Evolutionary conservation across 1,140 invertebrate genomes (phyloP).

Genomic region (Thalassaphorura encarpata): DNA sequence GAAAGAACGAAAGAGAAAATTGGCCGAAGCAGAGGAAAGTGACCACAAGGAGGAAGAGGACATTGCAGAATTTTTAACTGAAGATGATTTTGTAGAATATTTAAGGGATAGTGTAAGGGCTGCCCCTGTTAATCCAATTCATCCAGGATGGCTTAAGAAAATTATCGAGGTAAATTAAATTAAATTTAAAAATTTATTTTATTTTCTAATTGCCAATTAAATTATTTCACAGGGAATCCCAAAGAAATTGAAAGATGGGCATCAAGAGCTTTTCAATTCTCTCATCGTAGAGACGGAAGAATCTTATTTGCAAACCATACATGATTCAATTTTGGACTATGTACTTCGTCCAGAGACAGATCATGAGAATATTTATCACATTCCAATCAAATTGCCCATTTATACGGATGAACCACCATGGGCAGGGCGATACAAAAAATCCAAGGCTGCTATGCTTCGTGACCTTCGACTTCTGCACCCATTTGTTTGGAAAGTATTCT

Average conservation of each 20-base stretch:
- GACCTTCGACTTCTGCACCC: slow-evolving; percentile 20
- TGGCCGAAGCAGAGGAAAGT: no score
- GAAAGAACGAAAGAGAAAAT: no score
- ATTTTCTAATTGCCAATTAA: background rate
- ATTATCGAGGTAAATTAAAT: slow-evolving; percentile 13
- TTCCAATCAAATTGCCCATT: no score
- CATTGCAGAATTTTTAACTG: background rate
- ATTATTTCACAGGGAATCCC: background rate
- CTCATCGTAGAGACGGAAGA: no score
- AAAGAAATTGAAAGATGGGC: no score
- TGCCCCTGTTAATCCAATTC: slow-evolving; percentile 22
- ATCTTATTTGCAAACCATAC: no score
- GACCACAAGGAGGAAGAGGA: background rate
- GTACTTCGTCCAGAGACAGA: no score
- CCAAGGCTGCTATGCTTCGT: background rate
- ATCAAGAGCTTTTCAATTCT: no score
- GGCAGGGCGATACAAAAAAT: no score
- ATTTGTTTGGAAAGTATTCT: slow-evolving; percentile 20
- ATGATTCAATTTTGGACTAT: no score
- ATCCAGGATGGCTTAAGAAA: slow-evolving; percentile 14
- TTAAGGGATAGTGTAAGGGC: slow-evolving; percentile 19
- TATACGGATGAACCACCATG: no score
- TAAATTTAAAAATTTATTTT: slow-evolving; percentile 1
- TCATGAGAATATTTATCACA: no score
- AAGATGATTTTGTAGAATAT: slow-evolving; percentile 12